Conservation (phyloP, 2,888 invertebrate genomes). For the Ormyrus pomaceus region DNA sequence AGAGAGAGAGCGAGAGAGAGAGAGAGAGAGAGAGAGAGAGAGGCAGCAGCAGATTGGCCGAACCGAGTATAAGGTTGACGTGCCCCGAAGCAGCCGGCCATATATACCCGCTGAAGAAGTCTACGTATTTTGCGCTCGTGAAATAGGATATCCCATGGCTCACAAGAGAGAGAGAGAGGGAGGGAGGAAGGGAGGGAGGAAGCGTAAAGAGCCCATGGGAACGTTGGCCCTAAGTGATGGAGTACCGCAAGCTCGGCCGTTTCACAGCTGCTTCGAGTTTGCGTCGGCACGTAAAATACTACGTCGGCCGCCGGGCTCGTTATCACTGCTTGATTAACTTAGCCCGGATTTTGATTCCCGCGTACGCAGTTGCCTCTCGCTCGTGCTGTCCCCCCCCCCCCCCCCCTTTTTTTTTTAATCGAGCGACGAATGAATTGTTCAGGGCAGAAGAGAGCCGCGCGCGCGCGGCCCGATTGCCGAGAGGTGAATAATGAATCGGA, state of each 20-base stretch:
- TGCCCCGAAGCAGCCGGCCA: not conserved
- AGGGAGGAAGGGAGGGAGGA: conserved; percentile 27
- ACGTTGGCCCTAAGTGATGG: conserved; percentile 70
- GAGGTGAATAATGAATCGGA: conserved; percentile 22
- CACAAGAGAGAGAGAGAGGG: not conserved
- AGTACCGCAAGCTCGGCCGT: conserved; percentile 60
- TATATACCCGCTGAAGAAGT: conserved; percentile 5
- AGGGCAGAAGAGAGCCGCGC: too few relatives aligned
- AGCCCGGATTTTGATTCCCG: conserved; percentile 4
- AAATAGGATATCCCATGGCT: conserved; percentile 25
- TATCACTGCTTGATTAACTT: conserved; percentile 43
- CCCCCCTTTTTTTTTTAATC: not conserved
- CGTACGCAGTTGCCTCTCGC: too few relatives aligned
- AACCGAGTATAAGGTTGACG: too few relatives aligned
- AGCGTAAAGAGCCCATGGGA: conserved; percentile 63
- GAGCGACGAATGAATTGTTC: conserved; percentile 1
- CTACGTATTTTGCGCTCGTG: conserved; percentile 24
- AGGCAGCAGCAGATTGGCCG: not conserved
- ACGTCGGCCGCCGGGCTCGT: conserved; percentile 31
- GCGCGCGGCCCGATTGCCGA: not conserved
- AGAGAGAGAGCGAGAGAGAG: not conserved
- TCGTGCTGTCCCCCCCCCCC: not conserved
- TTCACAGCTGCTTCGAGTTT: conserved; percentile 27
- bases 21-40: not conserved
- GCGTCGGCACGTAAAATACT: conserved; percentile 38